phyloP scores from a whole-genome alignment of 2,888 invertebrate genomes.

The Cacoxenus indagator region DNA sequence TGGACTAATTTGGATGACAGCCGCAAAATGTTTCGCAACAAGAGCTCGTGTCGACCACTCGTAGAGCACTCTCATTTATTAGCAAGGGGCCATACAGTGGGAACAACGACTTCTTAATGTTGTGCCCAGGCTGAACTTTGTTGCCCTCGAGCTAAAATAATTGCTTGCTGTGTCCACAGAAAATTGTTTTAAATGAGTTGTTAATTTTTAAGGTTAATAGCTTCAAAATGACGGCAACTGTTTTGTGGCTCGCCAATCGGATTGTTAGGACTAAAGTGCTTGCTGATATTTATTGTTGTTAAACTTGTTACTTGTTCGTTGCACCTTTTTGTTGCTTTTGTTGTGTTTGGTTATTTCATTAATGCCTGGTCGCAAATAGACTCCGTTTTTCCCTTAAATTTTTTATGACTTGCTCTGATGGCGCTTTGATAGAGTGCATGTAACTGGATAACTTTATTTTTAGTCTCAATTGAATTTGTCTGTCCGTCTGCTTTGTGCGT shows the following conservation, averaged over 20 bases:
- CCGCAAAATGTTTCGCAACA: not conserved
- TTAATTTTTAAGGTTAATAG: conserved; percentile 41
- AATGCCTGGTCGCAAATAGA: conserved; percentile 3
- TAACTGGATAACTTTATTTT: not conserved
- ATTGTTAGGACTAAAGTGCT: not conserved
- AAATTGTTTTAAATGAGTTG: conserved; percentile 55
- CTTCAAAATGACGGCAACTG: not conserved
- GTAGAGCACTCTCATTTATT: not conserved
- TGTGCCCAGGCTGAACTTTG: not conserved
- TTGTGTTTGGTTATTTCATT: conserved; percentile 2
- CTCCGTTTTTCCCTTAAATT: not conserved
- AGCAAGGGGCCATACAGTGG: too few relatives aligned
- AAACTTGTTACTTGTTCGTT: conserved; percentile 3
- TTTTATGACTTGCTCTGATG: not conserved
- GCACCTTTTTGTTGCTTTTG: not conserved
- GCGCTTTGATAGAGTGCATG: not conserved
- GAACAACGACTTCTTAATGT: not conserved
- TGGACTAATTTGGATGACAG: not conserved
- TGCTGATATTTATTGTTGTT: not conserved
- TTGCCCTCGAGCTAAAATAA: conserved; percentile 30
- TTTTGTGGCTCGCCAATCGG: not conserved
- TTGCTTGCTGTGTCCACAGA: conserved; percentile 48
- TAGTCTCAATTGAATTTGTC: not conserved
- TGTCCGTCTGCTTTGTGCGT: not conserved
- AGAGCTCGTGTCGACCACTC: not conserved